A percentile compares a stretch with the other conserved stretches of the same genome.
These are phyloP conservation scores for Eidolon helvum DNA, from an alignment of 2,113 vertebrate species.

Conservation along the genomic window DNA sequence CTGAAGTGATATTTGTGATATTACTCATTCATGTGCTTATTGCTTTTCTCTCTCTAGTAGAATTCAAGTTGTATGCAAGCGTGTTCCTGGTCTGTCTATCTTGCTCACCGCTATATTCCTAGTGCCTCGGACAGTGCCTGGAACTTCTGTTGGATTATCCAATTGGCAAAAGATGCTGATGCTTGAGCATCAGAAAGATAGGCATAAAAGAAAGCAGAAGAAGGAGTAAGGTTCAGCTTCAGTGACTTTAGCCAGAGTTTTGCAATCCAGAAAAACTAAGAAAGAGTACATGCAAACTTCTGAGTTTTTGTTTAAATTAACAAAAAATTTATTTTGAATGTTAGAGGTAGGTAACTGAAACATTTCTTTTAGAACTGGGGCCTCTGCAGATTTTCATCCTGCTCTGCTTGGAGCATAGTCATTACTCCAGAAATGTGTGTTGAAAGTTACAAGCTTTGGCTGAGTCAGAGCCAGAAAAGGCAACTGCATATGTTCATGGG, in stretches of 20 bases:
- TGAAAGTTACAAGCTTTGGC: neutral
- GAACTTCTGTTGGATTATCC: neutral
- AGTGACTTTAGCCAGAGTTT: neutral
- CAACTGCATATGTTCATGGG: neutral
- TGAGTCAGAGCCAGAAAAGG: neutral
- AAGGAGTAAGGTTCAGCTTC: neutral
- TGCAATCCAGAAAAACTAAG: neutral
- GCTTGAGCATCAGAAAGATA: neutral
- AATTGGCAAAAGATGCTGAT: neutral
- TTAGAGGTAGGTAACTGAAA: neutral
- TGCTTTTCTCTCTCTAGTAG: neutral
- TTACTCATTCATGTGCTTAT: neutral
- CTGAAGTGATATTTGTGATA: neutral
- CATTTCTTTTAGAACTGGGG: neutral
- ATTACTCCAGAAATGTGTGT: neutral
- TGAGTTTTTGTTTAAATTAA: neutral
- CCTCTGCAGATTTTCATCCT: neutral
- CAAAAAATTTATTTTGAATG: no score
- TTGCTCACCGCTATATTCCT: neutral
- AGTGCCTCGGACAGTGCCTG: neutral
- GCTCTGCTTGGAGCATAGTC: neutral
- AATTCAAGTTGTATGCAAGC: neutral
- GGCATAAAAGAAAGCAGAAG: neutral
- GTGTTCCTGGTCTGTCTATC: neutral
- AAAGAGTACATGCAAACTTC: neutral